Conservation (phyloP, 2,888 invertebrate genomes). For the Pollenia amentaria region DNA sequence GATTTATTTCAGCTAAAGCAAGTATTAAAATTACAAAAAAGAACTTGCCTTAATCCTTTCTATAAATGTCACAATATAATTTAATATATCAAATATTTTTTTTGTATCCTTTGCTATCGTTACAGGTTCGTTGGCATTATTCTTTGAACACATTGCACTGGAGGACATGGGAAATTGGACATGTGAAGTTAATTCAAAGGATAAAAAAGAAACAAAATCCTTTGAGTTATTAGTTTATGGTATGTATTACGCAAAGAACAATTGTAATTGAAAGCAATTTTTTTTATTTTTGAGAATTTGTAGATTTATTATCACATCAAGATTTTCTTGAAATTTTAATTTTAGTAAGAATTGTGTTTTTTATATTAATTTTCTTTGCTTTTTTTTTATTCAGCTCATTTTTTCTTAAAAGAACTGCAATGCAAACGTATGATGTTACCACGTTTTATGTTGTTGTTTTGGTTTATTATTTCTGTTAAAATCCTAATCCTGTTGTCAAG, state of each 20-base stretch:
- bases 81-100: conserved; percentile 35
- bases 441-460: conserved; percentile 8
- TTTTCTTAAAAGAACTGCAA: conserved; percentile 12
- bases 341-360: background rate
- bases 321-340: conserved; percentile 10
- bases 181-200: conserved; percentile 82
- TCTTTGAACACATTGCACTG: conserved; percentile 85
- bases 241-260: conserved; percentile 77
- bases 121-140: conserved; percentile 83
- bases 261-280: conserved; percentile 11
- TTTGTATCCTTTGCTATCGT: background rate
- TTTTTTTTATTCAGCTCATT: conserved; percentile 27
- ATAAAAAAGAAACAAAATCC: conserved; percentile 78
- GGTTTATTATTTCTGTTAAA: conserved; percentile 49
- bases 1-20: background rate
- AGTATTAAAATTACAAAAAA: background rate
- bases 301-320: conserved; percentile 22
- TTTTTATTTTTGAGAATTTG: background rate
- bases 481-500: conserved; percentile 67
- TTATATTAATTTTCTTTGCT: conserved; percentile 4
- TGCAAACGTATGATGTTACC: conserved; percentile 20
- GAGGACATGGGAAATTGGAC: conserved; percentile 85
- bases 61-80: conserved; percentile 20
- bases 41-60: background rate
- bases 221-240: conserved; percentile 85